These are phyloP conservation scores for Salmo trutta DNA, from an alignment of 2,797 vertebrate species.

Conservation along the genomic window DNA sequence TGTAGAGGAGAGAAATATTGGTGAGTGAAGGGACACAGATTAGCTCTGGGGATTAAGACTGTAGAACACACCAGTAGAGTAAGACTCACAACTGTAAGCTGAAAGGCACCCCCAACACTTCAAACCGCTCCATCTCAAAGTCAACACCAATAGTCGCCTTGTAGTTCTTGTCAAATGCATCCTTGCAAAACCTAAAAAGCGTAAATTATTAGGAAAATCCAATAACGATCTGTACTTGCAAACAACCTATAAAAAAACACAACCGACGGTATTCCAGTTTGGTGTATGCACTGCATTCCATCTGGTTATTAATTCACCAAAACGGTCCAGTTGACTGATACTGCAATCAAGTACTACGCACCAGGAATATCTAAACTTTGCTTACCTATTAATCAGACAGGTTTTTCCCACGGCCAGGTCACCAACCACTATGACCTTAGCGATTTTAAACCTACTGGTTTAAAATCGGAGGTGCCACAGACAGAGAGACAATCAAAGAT, in stretches of 20 bases:
- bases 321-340: background rate
- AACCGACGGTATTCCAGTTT: background rate
- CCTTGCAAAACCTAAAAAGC: constrained; percentile 89
- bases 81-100: constrained; percentile 92
- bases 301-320: constrained; percentile 17
- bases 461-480: constrained; percentile 3
- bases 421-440: constrained; percentile 95
- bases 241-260: background rate
- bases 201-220: background rate
- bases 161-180: constrained; percentile 95
- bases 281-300: background rate
- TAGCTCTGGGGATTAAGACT: background rate
- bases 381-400: constrained; percentile 94
- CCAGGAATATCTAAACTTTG: background rate
- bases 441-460: constrained; percentile 90
- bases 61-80: background rate
- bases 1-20: constrained; percentile 39
- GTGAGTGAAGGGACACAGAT: background rate
- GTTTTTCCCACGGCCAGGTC: constrained; percentile 97
- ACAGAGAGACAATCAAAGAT: constrained; percentile 10
- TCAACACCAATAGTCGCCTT: constrained; percentile 96
- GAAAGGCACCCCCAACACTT: constrained; percentile 92
- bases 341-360: background rate
- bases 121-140: constrained; percentile 97
- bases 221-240: background rate